Evolutionary conservation across 2,113 vertebrate species (phyloP).

Genomic region (Mugil cephalus): DNA sequence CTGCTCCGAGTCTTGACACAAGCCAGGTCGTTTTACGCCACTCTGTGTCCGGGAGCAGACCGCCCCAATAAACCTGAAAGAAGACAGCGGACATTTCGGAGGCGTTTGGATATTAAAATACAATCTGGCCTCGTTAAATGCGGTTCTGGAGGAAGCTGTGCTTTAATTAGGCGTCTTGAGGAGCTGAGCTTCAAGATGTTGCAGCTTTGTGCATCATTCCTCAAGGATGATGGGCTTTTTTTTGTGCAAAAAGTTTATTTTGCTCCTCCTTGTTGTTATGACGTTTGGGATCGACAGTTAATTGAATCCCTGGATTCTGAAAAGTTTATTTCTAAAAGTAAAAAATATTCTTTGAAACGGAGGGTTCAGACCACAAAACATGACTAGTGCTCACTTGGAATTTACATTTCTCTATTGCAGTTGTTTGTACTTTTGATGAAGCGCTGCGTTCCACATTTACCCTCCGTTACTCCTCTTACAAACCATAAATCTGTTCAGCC

Average conservation of each 20-base stretch:
- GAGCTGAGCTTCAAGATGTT: slow-evolving; percentile 17
- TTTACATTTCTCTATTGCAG: too few relatives aligned
- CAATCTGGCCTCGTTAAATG: slow-evolving; percentile 6
- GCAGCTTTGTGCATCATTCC: slow-evolving; percentile 25
- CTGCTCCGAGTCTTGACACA: slow-evolving; percentile 19
- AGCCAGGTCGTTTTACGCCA: not conserved
- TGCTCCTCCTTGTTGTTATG: slow-evolving; percentile 13
- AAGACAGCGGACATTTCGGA: slow-evolving; percentile 12
- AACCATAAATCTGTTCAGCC: too few relatives aligned
- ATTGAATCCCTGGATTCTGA: slow-evolving; percentile 35
- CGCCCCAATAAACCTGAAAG: not conserved
- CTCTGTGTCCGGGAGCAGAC: not conserved
- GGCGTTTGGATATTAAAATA: slow-evolving; percentile 21
- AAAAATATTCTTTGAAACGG: too few relatives aligned
- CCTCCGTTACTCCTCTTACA: too few relatives aligned
- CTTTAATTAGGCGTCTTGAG: slow-evolving; percentile 46
- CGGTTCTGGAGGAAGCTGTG: not conserved
- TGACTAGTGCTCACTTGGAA: too few relatives aligned
- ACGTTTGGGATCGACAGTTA: not conserved
- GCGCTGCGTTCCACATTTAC: too few relatives aligned
- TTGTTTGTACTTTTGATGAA: too few relatives aligned
- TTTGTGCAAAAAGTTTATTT: slow-evolving; percentile 14
- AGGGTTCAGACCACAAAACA: too few relatives aligned
- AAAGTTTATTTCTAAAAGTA: not conserved
- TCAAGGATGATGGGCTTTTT: slow-evolving; percentile 48